Conservation (phyloP, 2,888 invertebrate genomes). For the Phortica magna region DNA sequence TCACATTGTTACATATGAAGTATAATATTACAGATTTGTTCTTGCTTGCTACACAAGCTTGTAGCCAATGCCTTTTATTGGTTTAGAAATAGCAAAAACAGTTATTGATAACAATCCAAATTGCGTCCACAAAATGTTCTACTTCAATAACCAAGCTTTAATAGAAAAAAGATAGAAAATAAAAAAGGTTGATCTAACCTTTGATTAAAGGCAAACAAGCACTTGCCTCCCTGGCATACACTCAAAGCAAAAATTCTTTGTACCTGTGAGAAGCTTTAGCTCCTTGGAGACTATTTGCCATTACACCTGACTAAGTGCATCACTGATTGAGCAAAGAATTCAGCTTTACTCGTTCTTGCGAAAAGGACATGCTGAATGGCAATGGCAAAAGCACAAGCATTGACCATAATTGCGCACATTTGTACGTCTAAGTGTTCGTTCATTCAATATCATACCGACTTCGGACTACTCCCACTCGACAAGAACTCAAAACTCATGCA, state of each 20-base stretch:
- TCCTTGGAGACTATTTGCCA: slow-evolving; percentile 29
- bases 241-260: background rate
- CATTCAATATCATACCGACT: background rate
- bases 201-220: slow-evolving; percentile 30
- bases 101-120: no score
- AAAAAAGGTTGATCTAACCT: background rate
- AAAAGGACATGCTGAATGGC: background rate
- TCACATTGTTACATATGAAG: no score
- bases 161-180: background rate
- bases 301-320: slow-evolving; percentile 31
- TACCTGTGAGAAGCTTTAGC: background rate
- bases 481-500: background rate
- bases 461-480: slow-evolving; percentile 29
- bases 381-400: slow-evolving; percentile 1
- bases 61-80: no score
- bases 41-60: no score
- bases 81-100: no score
- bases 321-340: slow-evolving; percentile 31
- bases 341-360: background rate
- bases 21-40: no score
- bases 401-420: slow-evolving; percentile 38
- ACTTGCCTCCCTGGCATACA: background rate
- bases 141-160: no score
- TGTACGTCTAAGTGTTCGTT: slow-evolving; percentile 13
- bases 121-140: no score